Base-by-base conservation (phyloP, 2,797 vertebrate species). In the Columba guinea region DNA sequence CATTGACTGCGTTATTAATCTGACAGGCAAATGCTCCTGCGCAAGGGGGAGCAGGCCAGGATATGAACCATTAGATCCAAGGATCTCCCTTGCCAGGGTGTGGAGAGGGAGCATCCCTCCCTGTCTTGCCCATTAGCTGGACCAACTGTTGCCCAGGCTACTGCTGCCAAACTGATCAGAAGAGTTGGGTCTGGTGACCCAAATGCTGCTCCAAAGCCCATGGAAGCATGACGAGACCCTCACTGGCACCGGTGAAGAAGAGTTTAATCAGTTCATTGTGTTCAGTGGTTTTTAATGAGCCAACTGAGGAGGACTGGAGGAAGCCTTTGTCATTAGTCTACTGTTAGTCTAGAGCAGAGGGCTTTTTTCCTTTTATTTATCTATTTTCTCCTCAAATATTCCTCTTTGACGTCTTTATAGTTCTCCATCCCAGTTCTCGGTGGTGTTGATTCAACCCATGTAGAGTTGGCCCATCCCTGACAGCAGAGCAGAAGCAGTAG, bases 1-100 rank as follows among this genome's bases (percentile, higher is more conserved):
- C 56, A 67, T 22, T 35, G 86, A 23, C 75, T 85, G 64, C 53
- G 8, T 32, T 78, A 90, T 53, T 91, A 78, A 64, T 64, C 78
- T 87, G 77, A 84, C 81, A 85, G 78, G 70, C 70, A 93, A 76
- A 87, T 32, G 21, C n/a, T 86, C 78, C 90, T 60, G 39, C 9
- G 11, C 28, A 10, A 67, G 21, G 80, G 35, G 80, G 27, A 76
- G n/a, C 59, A 37, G 48, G 32, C 56, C 44, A 32, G 46, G 55
- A 19, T 30, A 8, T 10, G 84, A 89, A 34, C 81, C 75, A 4
- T 79, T 48, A n/a, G 39, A 80, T 68, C 64, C 84, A 75, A 68
- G 37, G 68, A 68, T 71, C 32, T 70, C 68, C 69, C 65, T 46
- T 70, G 41, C 71, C 87, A 62, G 28, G n/a, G 19, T 32, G 32